Conservation (phyloP, 2,888 invertebrate species). For the Drosophila eohydei region DNA sequence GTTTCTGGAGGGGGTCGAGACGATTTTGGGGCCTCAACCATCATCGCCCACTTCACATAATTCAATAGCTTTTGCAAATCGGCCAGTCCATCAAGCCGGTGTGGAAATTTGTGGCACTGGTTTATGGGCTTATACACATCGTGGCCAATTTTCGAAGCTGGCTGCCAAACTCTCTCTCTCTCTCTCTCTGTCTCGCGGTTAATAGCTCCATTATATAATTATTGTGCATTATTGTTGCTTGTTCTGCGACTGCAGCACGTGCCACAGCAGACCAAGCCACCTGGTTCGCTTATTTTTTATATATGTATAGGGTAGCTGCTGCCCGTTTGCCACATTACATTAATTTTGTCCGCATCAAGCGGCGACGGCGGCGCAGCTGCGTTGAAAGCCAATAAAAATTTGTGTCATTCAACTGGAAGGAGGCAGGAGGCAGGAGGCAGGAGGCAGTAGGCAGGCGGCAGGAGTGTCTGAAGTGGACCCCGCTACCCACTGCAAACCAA, state of each 20-base stretch:
- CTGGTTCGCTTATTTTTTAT: constrained; percentile 31
- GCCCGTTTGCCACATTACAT: constrained; percentile 59
- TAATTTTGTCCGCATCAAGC: constrained; percentile 53
- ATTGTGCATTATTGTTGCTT: constrained; percentile 66
- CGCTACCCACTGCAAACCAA: background rate
- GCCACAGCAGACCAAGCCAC: background rate
- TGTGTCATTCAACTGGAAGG: constrained; percentile 74
- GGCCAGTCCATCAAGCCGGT: constrained; percentile 68
- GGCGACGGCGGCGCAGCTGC: constrained; percentile 23
- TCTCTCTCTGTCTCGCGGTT: constrained; percentile 20
- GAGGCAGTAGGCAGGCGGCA: constrained; percentile 27
- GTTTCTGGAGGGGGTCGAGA: constrained; percentile 44
- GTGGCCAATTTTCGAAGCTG: constrained; percentile 56
- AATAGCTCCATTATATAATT: constrained; percentile 78
- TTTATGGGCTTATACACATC: constrained; percentile 53
- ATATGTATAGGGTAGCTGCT: constrained; percentile 40
- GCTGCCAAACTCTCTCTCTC: constrained; percentile 28
- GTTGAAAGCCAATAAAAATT: constrained; percentile 77
- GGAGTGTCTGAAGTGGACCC: background rate
- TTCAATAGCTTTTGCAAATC: constrained; percentile 57
- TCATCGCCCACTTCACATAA: constrained; percentile 30
- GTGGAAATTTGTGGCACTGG: constrained; percentile 64
- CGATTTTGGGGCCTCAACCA: background rate
- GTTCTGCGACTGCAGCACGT: constrained; percentile 47
- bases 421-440: constrained; percentile 21